A percentile compares a stretch with the other conserved stretches of the same genome.
phyloP scores from a whole-genome alignment of 2,888 invertebrate species.

The Tenodera sinensis region DNA sequence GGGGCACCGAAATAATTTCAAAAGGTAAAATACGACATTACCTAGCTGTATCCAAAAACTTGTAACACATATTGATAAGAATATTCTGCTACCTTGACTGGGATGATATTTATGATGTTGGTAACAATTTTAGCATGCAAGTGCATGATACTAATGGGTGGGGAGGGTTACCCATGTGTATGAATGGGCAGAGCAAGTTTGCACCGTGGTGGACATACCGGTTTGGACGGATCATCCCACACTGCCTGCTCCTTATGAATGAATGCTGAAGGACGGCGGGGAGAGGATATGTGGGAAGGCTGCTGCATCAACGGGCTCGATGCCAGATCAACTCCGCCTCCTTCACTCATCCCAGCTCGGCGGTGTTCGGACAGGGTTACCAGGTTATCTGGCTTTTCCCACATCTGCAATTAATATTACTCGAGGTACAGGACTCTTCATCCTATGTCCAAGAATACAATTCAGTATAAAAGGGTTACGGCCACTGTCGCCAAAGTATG shows the following conservation, averaged over 20 bases:
- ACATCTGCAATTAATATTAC: no score
- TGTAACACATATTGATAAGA: no score
- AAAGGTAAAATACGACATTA: no score
- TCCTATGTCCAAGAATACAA: no score
- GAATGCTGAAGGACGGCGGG: slow-evolving; percentile 3
- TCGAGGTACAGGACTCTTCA: no score
- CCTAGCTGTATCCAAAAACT: no score
- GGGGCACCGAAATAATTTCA: no score
- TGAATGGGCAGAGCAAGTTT: not conserved
- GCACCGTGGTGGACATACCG: not conserved
- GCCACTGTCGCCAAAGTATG: no score
- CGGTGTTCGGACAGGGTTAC: not conserved
- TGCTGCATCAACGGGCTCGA: not conserved
- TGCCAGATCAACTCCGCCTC: not conserved
- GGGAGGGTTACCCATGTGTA: not conserved
- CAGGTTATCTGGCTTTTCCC: not conserved
- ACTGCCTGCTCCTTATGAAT: slow-evolving; percentile 3
- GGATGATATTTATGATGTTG: no score
- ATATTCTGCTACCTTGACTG: no score
- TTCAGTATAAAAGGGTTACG: no score
- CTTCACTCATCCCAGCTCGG: no score
- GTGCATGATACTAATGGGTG: not conserved
- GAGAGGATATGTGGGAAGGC: not conserved
- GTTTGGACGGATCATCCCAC: not conserved
- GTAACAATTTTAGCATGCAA: not conserved